phyloP scores from a whole-genome alignment of 2,113 vertebrate genomes.

The Athene cunicularia region DNA sequence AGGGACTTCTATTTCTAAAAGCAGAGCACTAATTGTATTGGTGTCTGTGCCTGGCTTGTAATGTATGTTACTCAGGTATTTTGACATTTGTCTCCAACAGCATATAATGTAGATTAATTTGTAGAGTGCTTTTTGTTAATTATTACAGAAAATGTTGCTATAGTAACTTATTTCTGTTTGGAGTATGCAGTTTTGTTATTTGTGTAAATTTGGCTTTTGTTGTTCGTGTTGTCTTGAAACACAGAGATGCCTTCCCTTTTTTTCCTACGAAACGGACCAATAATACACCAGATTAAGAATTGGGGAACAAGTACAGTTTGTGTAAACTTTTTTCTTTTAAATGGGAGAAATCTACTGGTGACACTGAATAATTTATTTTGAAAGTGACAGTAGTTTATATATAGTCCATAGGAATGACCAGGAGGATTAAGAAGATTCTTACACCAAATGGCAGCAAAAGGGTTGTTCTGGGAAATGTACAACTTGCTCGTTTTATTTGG shows the following conservation, averaged over 20 bases:
- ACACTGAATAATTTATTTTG: not conserved
- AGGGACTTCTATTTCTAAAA: not conserved
- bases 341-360: not conserved
- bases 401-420: no score
- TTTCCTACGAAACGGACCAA: not conserved
- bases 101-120: not conserved
- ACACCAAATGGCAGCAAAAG: no score
- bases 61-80: not conserved
- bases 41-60: no score
- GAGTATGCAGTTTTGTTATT: not conserved
- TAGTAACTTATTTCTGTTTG: not conserved
- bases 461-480: not conserved
- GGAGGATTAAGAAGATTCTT: not conserved
- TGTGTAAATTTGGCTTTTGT: not conserved
- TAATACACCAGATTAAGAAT: no score
- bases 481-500: not conserved
- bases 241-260: not conserved
- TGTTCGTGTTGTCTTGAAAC: not conserved
- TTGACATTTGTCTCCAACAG: not conserved
- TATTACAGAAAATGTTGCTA: not conserved
- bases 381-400: not conserved
- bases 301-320: not conserved
- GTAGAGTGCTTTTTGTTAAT: not conserved
- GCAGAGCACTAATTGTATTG: not conserved
- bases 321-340: not conserved